These are phyloP conservation scores for Aspidoscelis tigris DNA, from an alignment of 2,113 vertebrate genomes.

Conservation along the genomic window DNA sequence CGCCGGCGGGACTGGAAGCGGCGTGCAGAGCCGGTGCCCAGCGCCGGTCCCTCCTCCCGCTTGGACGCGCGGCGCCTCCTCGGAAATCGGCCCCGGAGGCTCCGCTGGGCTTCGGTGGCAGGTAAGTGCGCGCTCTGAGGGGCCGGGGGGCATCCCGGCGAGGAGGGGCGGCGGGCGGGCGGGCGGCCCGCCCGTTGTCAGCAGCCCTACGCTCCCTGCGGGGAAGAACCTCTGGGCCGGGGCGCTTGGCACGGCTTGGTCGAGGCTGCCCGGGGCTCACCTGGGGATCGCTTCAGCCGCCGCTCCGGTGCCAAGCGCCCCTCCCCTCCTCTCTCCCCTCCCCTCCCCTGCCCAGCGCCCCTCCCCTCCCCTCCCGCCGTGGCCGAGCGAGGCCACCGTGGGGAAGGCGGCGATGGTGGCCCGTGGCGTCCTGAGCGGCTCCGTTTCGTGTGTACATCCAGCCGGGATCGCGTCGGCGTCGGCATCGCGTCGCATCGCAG, in stretches of 20 bases:
- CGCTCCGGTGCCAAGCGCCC: background rate
- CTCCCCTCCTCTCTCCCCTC: background rate
- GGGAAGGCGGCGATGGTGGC: background rate
- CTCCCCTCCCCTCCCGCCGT: background rate
- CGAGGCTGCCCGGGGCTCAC: background rate
- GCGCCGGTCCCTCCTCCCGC: background rate
- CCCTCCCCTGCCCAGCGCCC: background rate
- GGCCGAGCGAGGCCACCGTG: too few species aligned
- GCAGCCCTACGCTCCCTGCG: background rate
- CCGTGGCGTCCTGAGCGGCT: conserved; percentile 16
- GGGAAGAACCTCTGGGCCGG: background rate
- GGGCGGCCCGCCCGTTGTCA: too few species aligned
- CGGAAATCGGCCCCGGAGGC: background rate
- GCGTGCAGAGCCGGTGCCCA: background rate
- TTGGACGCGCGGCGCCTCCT: background rate
- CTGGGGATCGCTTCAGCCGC: conserved; percentile 25
- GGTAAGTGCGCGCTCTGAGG: background rate
- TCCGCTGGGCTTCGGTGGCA: background rate
- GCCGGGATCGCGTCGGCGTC: conserved; percentile 1
- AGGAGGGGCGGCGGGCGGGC: too few species aligned
- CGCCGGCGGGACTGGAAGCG: background rate
- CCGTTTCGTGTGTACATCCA: conserved; percentile 13
- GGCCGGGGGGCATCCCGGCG: background rate
- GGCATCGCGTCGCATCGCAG: conserved; percentile 1
- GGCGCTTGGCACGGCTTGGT: background rate